Conservation (phyloP, 2,888 invertebrate genomes). For the Myopa tessellatipennis region DNA sequence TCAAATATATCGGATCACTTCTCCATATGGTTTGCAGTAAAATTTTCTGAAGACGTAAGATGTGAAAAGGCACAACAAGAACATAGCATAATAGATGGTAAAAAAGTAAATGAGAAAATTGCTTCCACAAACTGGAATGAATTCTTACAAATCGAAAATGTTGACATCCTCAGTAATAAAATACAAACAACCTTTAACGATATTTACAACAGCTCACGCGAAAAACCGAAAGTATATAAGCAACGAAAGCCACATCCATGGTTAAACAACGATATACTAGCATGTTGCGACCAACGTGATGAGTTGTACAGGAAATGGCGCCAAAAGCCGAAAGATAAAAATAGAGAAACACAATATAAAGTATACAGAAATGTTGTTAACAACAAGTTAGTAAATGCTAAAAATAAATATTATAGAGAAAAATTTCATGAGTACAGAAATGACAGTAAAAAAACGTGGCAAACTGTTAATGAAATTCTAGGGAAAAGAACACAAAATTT, state of each 20-base stretch:
- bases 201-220: constrained; percentile 7
- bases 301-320: constrained; percentile 1
- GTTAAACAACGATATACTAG: neutral
- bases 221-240: neutral
- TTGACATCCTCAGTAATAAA: neutral
- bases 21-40: neutral
- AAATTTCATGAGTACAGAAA: neutral
- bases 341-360: constrained; percentile 5
- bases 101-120: neutral
- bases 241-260: constrained; percentile 9
- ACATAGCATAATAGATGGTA: neutral
- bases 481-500: neutral
- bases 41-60: neutral
- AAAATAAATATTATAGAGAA: neutral
- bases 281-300: neutral
- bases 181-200: constrained; percentile 17
- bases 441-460: neutral
- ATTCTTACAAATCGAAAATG: neutral
- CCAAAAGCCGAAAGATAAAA: constrained; percentile 5
- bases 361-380: neutral
- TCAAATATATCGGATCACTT: too few species aligned
- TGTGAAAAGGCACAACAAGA: neutral
- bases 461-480: neutral
- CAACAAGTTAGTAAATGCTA: neutral
- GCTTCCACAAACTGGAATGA: neutral